Evolutionary conservation across 2,113 vertebrate genomes (phyloP).

Genomic region (Montifringilla adamsi): DNA sequence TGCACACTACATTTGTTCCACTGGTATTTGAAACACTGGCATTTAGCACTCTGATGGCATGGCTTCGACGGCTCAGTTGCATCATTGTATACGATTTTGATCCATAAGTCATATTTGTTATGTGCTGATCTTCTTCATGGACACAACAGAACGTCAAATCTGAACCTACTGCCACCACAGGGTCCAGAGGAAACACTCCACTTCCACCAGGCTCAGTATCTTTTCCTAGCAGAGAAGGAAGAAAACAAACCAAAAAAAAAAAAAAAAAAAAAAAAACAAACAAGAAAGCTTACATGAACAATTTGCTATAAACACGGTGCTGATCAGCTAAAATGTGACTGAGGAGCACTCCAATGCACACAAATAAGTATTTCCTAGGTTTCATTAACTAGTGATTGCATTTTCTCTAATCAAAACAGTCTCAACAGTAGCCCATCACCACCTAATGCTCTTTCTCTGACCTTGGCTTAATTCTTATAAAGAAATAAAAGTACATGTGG

Average conservation of each 20-base stretch:
- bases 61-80: constrained; percentile 66
- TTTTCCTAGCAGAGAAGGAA: constrained; percentile 30
- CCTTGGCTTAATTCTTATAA: not conserved
- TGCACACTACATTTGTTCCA: constrained; percentile 73
- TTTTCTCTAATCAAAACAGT: not conserved
- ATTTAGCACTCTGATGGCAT: constrained; percentile 67
- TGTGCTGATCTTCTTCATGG: constrained; percentile 28
- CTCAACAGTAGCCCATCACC: not conserved
- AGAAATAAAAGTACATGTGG: not conserved
- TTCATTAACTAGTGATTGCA: not conserved
- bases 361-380: not conserved
- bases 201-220: not conserved
- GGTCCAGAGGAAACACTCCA: constrained; percentile 70
- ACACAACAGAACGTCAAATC: constrained; percentile 76
- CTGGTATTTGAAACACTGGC: constrained; percentile 56
- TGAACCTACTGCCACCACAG: constrained; percentile 72
- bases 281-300: not conserved
- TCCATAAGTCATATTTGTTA: constrained; percentile 13
- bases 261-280: not conserved
- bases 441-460: not conserved
- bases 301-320: not conserved
- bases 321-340: not conserved
- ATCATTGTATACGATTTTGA: not conserved
- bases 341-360: not conserved
- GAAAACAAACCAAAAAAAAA: not conserved